Conservation (phyloP, 2,797 vertebrate genomes). For the Pterois miles region DNA sequence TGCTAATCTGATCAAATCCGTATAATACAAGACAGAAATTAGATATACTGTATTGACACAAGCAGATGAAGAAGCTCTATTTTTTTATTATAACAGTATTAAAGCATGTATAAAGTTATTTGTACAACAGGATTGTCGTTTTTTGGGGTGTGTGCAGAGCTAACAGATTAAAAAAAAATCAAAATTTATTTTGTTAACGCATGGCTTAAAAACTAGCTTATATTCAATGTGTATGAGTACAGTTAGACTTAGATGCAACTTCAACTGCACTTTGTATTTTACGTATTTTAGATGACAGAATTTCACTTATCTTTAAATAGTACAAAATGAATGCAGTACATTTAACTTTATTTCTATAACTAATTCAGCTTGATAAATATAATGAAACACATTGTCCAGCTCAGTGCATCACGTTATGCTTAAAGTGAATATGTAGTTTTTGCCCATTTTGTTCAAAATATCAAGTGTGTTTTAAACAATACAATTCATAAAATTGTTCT, state of each 20-base stretch:
- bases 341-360: no score
- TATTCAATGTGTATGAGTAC: no score
- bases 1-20: slow-evolving; percentile 39
- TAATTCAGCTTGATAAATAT: no score
- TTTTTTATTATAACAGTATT: background rate
- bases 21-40: background rate
- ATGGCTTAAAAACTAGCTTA: background rate
- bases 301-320: background rate
- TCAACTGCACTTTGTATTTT: background rate
- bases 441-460: background rate
- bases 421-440: background rate
- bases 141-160: background rate
- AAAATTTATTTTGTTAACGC: background rate
- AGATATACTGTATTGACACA: background rate
- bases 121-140: background rate
- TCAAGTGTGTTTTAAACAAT: background rate
- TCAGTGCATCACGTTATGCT: background rate
- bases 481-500: background rate
- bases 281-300: background rate
- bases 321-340: background rate
- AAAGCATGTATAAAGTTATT: background rate
- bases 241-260: background rate
- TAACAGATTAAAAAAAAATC: background rate
- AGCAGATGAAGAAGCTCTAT: background rate
- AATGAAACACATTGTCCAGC: background rate